Base-by-base conservation (phyloP, 2,888 invertebrate genomes). In the Villa cingulata region DNA sequence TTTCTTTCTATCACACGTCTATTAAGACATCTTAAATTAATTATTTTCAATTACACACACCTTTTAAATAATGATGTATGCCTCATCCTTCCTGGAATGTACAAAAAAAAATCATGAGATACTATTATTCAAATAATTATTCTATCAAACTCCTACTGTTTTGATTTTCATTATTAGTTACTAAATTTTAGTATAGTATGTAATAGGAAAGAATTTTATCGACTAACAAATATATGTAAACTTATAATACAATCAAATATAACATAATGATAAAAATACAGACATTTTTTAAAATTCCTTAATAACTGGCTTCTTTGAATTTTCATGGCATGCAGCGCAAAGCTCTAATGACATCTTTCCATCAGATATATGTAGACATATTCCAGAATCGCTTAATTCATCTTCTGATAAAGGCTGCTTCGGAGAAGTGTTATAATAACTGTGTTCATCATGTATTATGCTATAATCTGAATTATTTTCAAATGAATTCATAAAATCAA, bases 341-440 rank as follows among this genome's bases (percentile, higher is more conserved):
- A 74, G 76, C 57, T 77, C 76, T 50, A 77, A 58, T 0, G 77
- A 77, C 34, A 77, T 70, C 58, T 68, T 70, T 41, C 72, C 72
- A 37, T 72, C 72, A 49, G 74, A 72, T 27, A 56, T 50, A 56
- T 78, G 77, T 15, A 78, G 62, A 57, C 77, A 78, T 17, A 78
- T 70, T 16, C 76, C 77, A 43, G 69, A 66, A 55, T 70, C 67
- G 15, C 67, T 63, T n/a, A 19, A 3, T 12, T 63, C 53, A 36
- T 51, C 43, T 10, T 48, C 18, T 41, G 41, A 17, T 2, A n/a
- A 4, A 12, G 3, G 6, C 7, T 27, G 1, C 27, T 27, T 27
- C 2, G 27, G 27, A 27, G 27, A n/a, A 36, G 43, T 50, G 45
- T 49, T 54, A 9, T 48, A 52, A 48, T 59, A 59, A 43, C 57